Base-by-base conservation (phyloP, 1,140 invertebrate species). In the Antheraea mylitta region DNA sequence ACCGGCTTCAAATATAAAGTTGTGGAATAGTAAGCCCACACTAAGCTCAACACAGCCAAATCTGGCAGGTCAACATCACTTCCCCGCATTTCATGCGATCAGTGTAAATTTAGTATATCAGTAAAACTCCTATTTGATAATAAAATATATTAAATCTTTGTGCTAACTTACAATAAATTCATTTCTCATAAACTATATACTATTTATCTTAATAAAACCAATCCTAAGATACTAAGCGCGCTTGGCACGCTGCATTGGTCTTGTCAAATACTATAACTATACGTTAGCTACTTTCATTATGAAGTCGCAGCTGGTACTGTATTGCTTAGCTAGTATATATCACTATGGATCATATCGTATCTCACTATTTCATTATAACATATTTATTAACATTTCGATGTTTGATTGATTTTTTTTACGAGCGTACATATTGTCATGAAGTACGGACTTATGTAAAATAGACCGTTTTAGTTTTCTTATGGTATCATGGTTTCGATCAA, bases 131-230 rank as follows among this genome's bases (percentile, higher is more conserved):
- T 89, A 89, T 85, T 78, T 83, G 81, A 89, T 91, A 91, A 90
- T 92, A 92, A 92, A 92, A 92, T 92, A 92, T 90, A 92, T 90
- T 90, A 90, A 90, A 90, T 91, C 87, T 92, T 92, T 92, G 90
- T 92, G 90, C 90, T 92, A 90, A 86, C 87, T 90, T 92, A 92
- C 85, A 85, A 89, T 90, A 90, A 90, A 90, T 90, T 89, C 87
- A 89, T 89, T 90, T 85, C 81, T 83, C 78, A 85, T 87, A 87
- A 89, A 87, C 87, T 91, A 90, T 90, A 85, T 82, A 82, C 81
- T 87, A 86, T 73, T 78, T 74, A 79, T 81, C 81, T 81, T 77
- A 59, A 77, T 78, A 85, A 73, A 84, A 80, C 81, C 83, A 81
- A 83, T 81, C 78, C 74, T 81, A 85, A 75, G 79, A 86, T 72